These are phyloP conservation scores for Oikopleura vanhoeffeni DNA, from an alignment of 23 tunicate genomes.

Conservation along the genomic window DNA sequence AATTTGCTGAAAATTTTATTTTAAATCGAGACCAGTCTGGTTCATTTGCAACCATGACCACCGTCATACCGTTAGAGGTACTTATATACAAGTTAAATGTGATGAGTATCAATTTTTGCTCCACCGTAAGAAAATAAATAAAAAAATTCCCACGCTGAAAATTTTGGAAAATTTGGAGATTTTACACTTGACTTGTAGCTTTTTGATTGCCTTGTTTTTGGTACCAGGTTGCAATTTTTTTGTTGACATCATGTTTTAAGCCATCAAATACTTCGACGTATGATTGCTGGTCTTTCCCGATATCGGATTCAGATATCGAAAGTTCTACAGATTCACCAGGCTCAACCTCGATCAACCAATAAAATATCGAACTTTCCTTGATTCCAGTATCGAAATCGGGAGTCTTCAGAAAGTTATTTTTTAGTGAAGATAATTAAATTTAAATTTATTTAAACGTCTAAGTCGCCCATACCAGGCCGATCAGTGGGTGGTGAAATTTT, in stretches of 20 bases:
- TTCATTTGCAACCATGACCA: neutral
- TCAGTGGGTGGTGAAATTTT: too few relatives aligned
- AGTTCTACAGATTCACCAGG: neutral
- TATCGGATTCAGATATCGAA: neutral
- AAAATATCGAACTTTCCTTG: neutral
- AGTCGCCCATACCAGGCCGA: too few relatives aligned
- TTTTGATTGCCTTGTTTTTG: neutral
- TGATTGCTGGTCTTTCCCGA: neutral
- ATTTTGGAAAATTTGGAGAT: too few relatives aligned
- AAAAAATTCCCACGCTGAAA: too few relatives aligned
- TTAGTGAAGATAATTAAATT: too few relatives aligned
- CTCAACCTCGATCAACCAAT: neutral
- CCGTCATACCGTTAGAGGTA: neutral
- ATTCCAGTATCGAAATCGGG: neutral
- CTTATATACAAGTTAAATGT: too few relatives aligned
- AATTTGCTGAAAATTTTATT: neutral
- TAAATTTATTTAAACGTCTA: too few relatives aligned
- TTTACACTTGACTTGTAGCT: neutral
- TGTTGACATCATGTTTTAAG: neutral
- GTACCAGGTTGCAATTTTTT: neutral
- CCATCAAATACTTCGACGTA: neutral
- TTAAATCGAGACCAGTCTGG: neutral
- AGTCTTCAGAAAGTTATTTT: neutral
- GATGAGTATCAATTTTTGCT: too few relatives aligned
- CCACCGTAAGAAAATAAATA: too few relatives aligned